Percentiles rank a stretch among this genome's conserved stretches.
Evolutionary conservation across 2,797 vertebrate species (phyloP).

Genomic region (Micropoecilia bifurca): DNA sequence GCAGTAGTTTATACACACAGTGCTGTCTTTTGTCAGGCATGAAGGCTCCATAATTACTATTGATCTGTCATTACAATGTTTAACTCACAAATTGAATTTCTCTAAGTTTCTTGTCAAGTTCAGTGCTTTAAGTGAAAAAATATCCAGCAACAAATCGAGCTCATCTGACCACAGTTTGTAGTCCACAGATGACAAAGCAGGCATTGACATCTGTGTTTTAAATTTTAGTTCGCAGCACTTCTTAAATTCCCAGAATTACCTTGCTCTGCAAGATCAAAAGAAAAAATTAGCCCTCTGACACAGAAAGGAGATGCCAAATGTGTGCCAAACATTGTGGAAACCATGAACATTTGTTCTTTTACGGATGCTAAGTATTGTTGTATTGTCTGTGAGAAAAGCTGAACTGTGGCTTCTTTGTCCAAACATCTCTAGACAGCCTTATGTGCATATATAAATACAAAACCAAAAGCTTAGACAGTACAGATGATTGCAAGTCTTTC

Average conservation of each 20-base stretch:
- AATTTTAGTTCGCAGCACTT: neutral
- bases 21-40: conserved; percentile 63
- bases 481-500: conserved; percentile 49
- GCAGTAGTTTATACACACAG: conserved; percentile 34
- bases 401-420: conserved; percentile 29
- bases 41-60: conserved; percentile 74
- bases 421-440: neutral
- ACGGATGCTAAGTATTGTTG: conserved; percentile 34
- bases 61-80: conserved; percentile 76
- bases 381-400: conserved; percentile 40
- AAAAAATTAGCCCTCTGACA: conserved; percentile 18
- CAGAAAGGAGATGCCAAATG: conserved; percentile 6
- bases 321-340: conserved; percentile 24
- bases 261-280: conserved; percentile 31
- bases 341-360: conserved; percentile 15
- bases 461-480: neutral
- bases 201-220: conserved; percentile 3
- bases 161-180: conserved; percentile 20
- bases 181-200: conserved; percentile 8
- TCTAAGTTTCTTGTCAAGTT: conserved; percentile 77
- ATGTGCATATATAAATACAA: neutral
- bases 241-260: conserved; percentile 16
- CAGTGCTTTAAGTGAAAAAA: conserved; percentile 71
- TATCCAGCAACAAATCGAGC: conserved; percentile 47
- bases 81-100: conserved; percentile 74